Conservation (phyloP, 2,113 vertebrate genomes). For the Macroglossus sobrinus region DNA sequence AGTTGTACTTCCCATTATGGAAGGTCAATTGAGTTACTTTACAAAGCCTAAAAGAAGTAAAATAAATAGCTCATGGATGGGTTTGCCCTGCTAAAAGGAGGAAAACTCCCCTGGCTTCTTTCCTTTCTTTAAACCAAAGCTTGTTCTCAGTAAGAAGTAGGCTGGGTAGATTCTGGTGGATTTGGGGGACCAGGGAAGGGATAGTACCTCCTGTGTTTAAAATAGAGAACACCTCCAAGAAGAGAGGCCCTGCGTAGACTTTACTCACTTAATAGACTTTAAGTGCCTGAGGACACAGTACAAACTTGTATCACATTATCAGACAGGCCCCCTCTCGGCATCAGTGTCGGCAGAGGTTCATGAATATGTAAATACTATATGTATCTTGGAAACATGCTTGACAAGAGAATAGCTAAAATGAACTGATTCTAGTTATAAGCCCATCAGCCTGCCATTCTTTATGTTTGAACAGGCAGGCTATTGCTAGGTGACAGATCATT, state of each 20-base stretch:
- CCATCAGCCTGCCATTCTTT: constrained; percentile 85
- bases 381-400: constrained; percentile 86
- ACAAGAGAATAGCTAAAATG: constrained; percentile 87
- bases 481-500: constrained; percentile 90
- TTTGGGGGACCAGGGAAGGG: background rate
- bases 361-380: constrained; percentile 87
- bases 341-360: constrained; percentile 79
- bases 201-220: constrained; percentile 49
- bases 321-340: constrained; percentile 78
- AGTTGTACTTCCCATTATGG: background rate
- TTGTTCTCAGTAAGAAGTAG: background rate
- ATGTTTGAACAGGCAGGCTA: constrained; percentile 87
- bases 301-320: constrained; percentile 86
- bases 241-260: constrained; percentile 73
- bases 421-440: constrained; percentile 85
- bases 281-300: constrained; percentile 82
- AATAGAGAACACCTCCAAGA: constrained; percentile 67
- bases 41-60: background rate
- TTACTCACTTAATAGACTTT: constrained; percentile 82
- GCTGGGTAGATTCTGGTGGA: background rate
- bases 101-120: background rate
- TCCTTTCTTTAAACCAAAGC: background rate
- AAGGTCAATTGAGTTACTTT: background rate
- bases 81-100: background rate
- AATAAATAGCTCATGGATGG: background rate